phyloP scores from a whole-genome alignment of 2,113 vertebrate genomes.

The Mugil cephalus region DNA sequence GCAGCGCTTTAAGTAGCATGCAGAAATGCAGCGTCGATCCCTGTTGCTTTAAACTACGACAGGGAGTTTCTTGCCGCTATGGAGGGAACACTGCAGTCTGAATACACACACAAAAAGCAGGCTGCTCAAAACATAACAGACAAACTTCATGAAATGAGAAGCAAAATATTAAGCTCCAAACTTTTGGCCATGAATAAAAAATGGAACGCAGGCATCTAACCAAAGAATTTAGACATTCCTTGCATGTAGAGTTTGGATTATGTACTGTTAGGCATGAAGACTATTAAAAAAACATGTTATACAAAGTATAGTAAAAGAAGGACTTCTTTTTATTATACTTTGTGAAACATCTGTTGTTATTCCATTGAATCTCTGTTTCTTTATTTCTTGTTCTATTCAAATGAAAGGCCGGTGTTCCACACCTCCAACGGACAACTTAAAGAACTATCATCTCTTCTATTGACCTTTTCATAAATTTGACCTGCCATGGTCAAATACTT shows the following conservation, averaged over 20 bases:
- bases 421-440: neutral
- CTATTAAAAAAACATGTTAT: neutral
- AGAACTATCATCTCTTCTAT: too few species aligned
- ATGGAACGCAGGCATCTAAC: neutral
- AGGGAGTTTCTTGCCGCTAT: slow-evolving; percentile 26
- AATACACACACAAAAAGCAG: slow-evolving; percentile 39
- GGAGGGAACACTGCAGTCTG: slow-evolving; percentile 32
- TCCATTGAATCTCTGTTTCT: too few species aligned
- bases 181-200: neutral
- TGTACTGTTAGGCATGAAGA: too few species aligned
- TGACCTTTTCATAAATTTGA: too few species aligned
- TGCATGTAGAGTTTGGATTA: too few species aligned
- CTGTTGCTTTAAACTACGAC: slow-evolving; percentile 44
- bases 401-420: neutral
- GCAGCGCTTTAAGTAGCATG: slow-evolving; percentile 20
- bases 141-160: neutral
- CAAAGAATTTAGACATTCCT: too few species aligned
- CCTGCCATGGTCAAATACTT: too few species aligned
- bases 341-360: too few species aligned
- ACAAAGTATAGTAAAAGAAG: too few species aligned
- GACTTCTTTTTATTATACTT: too few species aligned
- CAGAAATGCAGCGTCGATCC: slow-evolving; percentile 36
- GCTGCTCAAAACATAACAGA: slow-evolving; percentile 20
- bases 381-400: too few species aligned
- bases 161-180: neutral